Conservation (phyloP, 2,113 vertebrate species). For the Grus americana region DNA sequence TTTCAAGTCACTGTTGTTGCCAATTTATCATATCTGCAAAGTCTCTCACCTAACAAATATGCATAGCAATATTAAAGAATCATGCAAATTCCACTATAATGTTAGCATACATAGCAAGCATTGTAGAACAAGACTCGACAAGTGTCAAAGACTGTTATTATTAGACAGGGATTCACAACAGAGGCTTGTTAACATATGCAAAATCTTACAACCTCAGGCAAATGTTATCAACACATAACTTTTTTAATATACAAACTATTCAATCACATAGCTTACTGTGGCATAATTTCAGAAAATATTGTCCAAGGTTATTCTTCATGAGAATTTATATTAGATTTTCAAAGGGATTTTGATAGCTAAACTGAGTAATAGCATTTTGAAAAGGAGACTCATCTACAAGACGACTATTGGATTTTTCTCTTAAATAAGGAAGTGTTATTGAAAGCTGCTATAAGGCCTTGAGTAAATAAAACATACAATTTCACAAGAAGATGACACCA, state of each 20-base stretch:
- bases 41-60: background rate
- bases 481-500: background rate
- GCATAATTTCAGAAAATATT: background rate
- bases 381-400: background rate
- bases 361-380: background rate
- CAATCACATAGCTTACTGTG: background rate
- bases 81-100: background rate
- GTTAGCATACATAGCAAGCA: background rate
- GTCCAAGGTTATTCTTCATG: background rate
- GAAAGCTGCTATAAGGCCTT: background rate
- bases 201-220: constrained; percentile 4
- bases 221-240: background rate
- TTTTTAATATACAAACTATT: background rate
- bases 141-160: background rate
- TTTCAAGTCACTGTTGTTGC: background rate
- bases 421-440: background rate
- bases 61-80: background rate
- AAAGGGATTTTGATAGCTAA: background rate
- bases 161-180: background rate
- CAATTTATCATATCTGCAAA: background rate
- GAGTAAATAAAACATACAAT: background rate
- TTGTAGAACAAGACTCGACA: background rate
- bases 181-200: background rate
- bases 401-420: background rate
- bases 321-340: background rate